phyloP scores from a whole-genome alignment of 2,113 vertebrate species.

The Chionomys nivalis region DNA sequence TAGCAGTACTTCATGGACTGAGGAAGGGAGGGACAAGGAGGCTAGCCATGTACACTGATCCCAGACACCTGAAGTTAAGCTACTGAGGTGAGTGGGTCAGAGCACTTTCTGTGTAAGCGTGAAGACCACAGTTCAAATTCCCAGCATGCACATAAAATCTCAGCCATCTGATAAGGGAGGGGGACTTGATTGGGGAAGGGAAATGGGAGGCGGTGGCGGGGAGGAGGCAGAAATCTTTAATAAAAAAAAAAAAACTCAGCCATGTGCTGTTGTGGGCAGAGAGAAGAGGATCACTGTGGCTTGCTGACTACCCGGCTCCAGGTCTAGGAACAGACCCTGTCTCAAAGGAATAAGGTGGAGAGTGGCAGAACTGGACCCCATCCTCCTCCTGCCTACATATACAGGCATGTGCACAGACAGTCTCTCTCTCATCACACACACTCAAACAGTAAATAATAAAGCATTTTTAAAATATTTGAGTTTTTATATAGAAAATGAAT shows the following conservation, averaged over 20 bases:
- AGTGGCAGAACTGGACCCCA: neutral
- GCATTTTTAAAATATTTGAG: too few species aligned
- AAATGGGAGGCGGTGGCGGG: too few species aligned
- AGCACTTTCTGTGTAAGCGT: neutral
- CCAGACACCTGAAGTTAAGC: neutral
- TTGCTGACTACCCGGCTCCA: neutral
- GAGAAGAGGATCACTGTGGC: neutral
- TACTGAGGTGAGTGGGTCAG: neutral
- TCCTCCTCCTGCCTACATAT: neutral
- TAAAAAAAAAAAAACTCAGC: too few species aligned
- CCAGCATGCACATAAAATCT: neutral
- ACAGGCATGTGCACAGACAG: too few species aligned
- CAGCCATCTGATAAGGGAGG: too few species aligned
- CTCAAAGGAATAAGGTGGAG: neutral
- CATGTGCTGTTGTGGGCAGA: neutral
- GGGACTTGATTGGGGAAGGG: too few species aligned
- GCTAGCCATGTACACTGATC: neutral
- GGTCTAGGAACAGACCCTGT: neutral
- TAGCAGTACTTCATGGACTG: too few species aligned
- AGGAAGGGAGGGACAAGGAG: too few species aligned
- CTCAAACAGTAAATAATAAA: too few species aligned
- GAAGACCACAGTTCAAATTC: neutral
- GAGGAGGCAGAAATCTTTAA: too few species aligned
- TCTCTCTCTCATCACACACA: too few species aligned
- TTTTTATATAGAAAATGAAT: too few species aligned